A percentile compares a stretch with the other conserved stretches of the same genome.
These are phyloP conservation scores for Myopa testacea DNA, from an alignment of 2,888 invertebrate genomes.

Conservation along the genomic window DNA sequence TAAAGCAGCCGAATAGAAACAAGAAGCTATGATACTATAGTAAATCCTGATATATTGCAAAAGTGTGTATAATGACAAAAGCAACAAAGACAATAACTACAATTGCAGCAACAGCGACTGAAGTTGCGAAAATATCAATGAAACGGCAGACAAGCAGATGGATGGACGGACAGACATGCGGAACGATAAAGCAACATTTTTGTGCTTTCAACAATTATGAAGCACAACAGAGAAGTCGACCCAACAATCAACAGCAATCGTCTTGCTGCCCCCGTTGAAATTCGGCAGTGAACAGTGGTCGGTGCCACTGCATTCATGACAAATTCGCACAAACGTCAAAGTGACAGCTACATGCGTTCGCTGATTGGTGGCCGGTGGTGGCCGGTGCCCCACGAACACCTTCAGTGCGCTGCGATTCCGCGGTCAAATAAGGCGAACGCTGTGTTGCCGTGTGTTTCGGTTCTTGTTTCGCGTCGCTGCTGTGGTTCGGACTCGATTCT, in stretches of 20 bases:
- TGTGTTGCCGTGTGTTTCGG: neutral
- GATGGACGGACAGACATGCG: neutral
- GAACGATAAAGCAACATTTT: neutral
- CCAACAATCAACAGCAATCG: constrained; percentile 5
- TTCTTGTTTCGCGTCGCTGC: too few relatives aligned
- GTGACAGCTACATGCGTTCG: constrained; percentile 36
- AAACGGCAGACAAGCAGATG: neutral
- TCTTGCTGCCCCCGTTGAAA: neutral
- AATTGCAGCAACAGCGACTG: neutral
- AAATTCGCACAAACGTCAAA: constrained; percentile 34
- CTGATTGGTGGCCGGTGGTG: constrained; percentile 7
- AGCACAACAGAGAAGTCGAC: neutral
- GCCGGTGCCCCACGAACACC: too few relatives aligned
- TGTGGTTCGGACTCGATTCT: neutral
- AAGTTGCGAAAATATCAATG: constrained; percentile 1
- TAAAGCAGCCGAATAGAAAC: too few relatives aligned
- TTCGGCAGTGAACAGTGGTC: constrained; percentile 6
- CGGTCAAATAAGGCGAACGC: constrained; percentile 20
- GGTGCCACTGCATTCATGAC: constrained; percentile 28
- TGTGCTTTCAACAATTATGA: neutral
- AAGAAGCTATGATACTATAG: too few relatives aligned
- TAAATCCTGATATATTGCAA: neutral
- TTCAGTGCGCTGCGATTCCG: neutral
- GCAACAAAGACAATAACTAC: neutral
- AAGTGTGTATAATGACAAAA: neutral